Evolutionary conservation across 35 echinoderm and acorn worm genomes (phyloP).

Genomic region (Strongylocentrotus purpuratus): DNA sequence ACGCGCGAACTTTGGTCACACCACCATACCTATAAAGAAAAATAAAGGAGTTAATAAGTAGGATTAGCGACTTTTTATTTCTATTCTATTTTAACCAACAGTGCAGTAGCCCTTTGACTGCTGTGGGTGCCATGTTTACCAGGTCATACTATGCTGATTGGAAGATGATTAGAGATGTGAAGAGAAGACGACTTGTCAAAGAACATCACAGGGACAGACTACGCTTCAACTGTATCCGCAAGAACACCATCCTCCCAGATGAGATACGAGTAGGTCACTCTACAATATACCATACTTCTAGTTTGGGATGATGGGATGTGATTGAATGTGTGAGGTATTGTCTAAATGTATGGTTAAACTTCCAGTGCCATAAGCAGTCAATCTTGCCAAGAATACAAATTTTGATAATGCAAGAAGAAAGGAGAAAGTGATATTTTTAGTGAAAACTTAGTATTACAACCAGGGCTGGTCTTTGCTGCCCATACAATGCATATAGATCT

Average conservation of each 20-base stretch:
- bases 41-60: too few relatives aligned
- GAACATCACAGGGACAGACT: constrained; percentile 73
- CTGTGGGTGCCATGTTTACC: constrained; percentile 15
- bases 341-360: neutral
- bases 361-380: too few relatives aligned
- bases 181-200: constrained; percentile 80
- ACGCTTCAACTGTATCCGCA: constrained; percentile 82
- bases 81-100: neutral
- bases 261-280: constrained; percentile 81
- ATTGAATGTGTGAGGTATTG: neutral
- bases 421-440: too few relatives aligned
- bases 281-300: neutral
- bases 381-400: too few relatives aligned
- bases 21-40: too few relatives aligned
- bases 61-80: neutral
- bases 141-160: constrained; percentile 88
- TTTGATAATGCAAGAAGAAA: too few relatives aligned
- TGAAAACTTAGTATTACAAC: too few relatives aligned
- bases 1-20: too few relatives aligned
- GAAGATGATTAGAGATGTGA: constrained; percentile 87
- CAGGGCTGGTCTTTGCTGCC: too few relatives aligned
- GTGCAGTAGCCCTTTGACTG: neutral
- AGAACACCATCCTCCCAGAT: constrained; percentile 90
- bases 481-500: too few relatives aligned
- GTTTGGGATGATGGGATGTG: neutral